Base-by-base conservation (phyloP, 2,888 invertebrate species). In the Tetropium fuscum region DNA sequence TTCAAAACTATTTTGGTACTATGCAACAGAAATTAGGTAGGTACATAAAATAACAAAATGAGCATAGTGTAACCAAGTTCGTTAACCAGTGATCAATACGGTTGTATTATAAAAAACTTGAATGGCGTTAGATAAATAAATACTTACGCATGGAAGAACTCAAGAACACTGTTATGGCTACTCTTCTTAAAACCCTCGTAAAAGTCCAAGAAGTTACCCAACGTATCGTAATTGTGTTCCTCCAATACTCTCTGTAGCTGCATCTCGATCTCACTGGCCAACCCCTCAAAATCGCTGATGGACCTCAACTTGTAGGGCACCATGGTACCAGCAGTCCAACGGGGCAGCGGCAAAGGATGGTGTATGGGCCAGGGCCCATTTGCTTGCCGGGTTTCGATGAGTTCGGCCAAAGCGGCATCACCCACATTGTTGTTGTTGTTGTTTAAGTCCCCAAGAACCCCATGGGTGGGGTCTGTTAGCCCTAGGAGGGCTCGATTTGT, bases 151-250 rank as follows among this genome's bases (percentile, higher is more conserved):
- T 89, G 87, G 81, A 90, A 94, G 78, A 92, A 91, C 66, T 89
- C 87, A 69, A 86, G 86, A 70, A 94, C 82, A 66, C 86, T 86
- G 55, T 86, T 86, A 75, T 89, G 88, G 47, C 85, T 83, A 47
- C 87, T 87, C 62, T 84, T 83, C 74, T 87, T 87, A 81, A 86
- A 90, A 60, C 85, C 83, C 68, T 91, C 89, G 81, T 84, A 86
- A 71, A 90, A 84, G 69, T 85, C 83, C 73, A 94, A 83, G 82
- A 95, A 92, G 82, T 95, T 94, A 81, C 91, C 91, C 67, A 95
- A 88, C 49, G 94, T 95, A 83, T 96, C 93, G 82, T 96, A 96
- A 83, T 93, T 91, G 79, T 94, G 92, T 74, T 90, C 89, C 77
- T 90, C 90, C 77, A 96, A 86, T 78, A 94, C 87, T 56, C 87